Evolutionary conservation across 2,888 invertebrate species (phyloP).

Genomic region (Microplitis deprimator): DNA sequence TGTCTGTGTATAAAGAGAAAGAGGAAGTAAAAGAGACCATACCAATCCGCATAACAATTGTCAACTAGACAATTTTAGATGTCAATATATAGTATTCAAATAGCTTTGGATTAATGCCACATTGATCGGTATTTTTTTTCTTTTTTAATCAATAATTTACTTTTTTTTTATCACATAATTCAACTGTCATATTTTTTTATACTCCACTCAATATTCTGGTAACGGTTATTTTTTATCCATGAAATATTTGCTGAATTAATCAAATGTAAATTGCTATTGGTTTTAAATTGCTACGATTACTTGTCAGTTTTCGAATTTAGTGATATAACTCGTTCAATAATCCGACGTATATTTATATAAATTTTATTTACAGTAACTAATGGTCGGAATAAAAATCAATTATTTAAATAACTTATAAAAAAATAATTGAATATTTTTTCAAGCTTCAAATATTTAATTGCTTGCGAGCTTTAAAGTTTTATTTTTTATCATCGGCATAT

Average conservation of each 20-base stretch:
- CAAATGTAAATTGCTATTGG: neutral
- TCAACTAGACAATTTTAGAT: constrained; percentile 7
- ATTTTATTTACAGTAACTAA: no score
- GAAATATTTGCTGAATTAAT: neutral
- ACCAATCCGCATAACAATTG: neutral
- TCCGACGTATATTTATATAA: no score
- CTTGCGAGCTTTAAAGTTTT: no score
- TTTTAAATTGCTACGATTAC: neutral
- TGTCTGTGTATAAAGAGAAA: neutral
- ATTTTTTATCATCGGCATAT: no score
- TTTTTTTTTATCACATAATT: neutral
- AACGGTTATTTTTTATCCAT: neutral
- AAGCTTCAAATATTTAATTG: no score
- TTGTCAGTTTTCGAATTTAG: no score
- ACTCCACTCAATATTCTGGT: constrained; percentile 3
- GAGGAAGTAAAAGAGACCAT: neutral
- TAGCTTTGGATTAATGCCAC: constrained; percentile 10
- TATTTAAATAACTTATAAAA: no score
- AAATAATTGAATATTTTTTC: no score
- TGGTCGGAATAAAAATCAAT: no score
- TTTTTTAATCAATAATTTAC: neutral
- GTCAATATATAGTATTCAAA: constrained; percentile 8
- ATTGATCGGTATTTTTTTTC: constrained; percentile 4
- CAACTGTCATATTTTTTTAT: neutral
- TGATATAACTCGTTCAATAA: no score